These are phyloP conservation scores for Carposina sasakii DNA, from an alignment of 1,140 invertebrate species.

Conservation along the genomic window DNA sequence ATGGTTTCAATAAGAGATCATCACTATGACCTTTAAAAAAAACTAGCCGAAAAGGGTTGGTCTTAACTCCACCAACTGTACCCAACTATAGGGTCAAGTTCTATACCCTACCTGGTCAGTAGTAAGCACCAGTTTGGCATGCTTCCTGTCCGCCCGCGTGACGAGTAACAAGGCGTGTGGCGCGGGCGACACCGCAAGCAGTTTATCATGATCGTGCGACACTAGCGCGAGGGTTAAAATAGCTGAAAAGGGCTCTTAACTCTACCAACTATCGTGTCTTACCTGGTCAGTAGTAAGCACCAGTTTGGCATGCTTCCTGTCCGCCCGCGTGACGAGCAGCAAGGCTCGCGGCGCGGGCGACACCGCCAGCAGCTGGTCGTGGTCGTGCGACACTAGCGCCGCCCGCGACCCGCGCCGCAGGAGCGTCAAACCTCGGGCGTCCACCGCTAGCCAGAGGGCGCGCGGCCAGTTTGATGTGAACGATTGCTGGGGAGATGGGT, in stretches of 20 bases:
- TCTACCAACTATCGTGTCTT: constrained; percentile 31
- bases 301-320: constrained; percentile 90
- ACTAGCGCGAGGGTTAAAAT: too few relatives aligned
- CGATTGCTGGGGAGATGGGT: constrained; percentile 88
- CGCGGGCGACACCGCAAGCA: constrained; percentile 91
- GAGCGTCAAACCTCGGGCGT: constrained; percentile 93
- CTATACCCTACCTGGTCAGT: constrained; percentile 83
- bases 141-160: constrained; percentile 86
- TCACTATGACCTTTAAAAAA: too few relatives aligned
- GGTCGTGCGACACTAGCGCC: constrained; percentile 91
- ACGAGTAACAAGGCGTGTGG: constrained; percentile 93
- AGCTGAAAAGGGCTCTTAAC: too few relatives aligned
- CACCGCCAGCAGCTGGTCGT: constrained; percentile 88
- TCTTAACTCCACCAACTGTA: too few relatives aligned
- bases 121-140: constrained; percentile 91
- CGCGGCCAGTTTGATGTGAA: constrained; percentile 96
- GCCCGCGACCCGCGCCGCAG: constrained; percentile 90
- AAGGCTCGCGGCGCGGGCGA: constrained; percentile 91
- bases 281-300: constrained; percentile 91
- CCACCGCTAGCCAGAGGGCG: constrained; percentile 92
- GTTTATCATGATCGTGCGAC: constrained; percentile 90
- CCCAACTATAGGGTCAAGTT: too few relatives aligned
- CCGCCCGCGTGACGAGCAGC: constrained; percentile 91
- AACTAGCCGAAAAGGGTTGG: too few relatives aligned
- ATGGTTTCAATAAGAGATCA: too few relatives aligned